These are phyloP conservation scores for Phenacoccus solenopsis DNA, from an alignment of 1,140 invertebrate genomes.

Conservation along the genomic window DNA sequence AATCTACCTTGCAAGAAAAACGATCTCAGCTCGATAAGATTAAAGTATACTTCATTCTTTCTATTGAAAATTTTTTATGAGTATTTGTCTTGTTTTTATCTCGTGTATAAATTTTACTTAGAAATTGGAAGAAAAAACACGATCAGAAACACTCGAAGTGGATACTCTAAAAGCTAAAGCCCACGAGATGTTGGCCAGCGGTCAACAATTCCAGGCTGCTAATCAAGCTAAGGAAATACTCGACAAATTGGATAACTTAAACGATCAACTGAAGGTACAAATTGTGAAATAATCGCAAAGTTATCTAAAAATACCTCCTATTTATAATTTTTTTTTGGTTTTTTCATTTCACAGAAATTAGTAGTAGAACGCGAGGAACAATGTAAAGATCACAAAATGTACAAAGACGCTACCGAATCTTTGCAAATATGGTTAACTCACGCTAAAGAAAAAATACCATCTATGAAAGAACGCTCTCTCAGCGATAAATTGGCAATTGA, in stretches of 20 bases:
- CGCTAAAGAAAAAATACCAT: conserved; percentile 76
- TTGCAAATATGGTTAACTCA: conserved; percentile 69
- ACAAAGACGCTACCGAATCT: conserved; percentile 82
- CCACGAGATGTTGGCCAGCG: conserved; percentile 71
- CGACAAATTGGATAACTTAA: conserved; percentile 61
- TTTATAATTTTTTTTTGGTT: neutral
- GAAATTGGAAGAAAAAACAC: conserved; percentile 71
- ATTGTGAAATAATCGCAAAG: conserved; percentile 22
- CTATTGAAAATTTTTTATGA: no score
- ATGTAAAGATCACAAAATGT: conserved; percentile 71
- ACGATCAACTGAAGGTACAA: conserved; percentile 49
- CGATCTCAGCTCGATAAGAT: conserved; percentile 69
- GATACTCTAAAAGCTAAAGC: conserved; percentile 75
- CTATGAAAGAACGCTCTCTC: conserved; percentile 66
- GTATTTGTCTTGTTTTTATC: neutral
- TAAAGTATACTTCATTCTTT: conserved; percentile 43
- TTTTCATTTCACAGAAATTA: conserved; percentile 41
- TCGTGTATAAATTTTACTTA: conserved; percentile 24
- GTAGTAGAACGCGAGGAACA: conserved; percentile 67
- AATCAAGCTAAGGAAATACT: conserved; percentile 72
- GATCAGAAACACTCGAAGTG: conserved; percentile 84
- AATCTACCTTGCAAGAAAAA: conserved; percentile 72
- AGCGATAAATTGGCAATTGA: conserved; percentile 80
- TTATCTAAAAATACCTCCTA: no score
- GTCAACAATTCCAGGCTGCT: conserved; percentile 67